Percentiles rank a stretch among this genome's conserved stretches.
These are phyloP conservation scores for Petromus typicus DNA, from an alignment of 2,113 vertebrate genomes.

Conservation along the genomic window DNA sequence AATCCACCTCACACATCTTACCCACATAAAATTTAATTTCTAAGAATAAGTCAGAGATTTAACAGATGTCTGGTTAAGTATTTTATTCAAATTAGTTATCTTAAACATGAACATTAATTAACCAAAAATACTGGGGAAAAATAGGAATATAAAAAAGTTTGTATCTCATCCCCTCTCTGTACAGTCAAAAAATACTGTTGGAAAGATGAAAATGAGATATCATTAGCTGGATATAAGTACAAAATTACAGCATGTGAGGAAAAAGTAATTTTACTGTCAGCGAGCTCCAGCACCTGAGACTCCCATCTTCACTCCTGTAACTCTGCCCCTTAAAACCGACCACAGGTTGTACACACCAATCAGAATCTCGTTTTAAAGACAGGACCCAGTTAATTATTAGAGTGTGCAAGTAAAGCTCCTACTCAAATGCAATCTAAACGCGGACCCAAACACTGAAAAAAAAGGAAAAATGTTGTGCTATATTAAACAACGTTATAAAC, in stretches of 20 bases:
- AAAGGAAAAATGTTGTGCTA: not conserved
- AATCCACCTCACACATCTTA: not conserved
- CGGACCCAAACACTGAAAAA: not conserved
- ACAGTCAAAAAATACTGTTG: not conserved
- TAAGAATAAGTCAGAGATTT: not conserved
- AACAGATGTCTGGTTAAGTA: not conserved
- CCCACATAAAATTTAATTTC: not conserved
- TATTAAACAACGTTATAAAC: not conserved
- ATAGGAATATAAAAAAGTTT: not conserved
- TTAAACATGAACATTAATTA: not conserved
- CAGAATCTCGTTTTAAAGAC: not conserved
- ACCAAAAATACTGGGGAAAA: constrained; percentile 20
- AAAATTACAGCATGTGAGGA: constrained; percentile 35
- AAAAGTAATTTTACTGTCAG: constrained; percentile 52
- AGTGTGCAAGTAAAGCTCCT: not conserved
- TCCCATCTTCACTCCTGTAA: not conserved
- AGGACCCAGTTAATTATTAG: not conserved
- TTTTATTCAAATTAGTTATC: constrained; percentile 39
- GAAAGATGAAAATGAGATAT: constrained; percentile 5
- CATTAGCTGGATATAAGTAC: constrained; percentile 34
- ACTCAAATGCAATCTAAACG: not conserved
- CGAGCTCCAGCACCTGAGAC: not conserved
- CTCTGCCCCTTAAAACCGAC: constrained; percentile 37
- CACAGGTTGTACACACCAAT: not conserved
- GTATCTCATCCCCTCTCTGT: not conserved